A percentile compares a stretch with the other conserved stretches of the same genome.
These are phyloP conservation scores for Micrasema longulum DNA, from an alignment of 1,140 invertebrate genomes.

Conservation along the genomic window DNA sequence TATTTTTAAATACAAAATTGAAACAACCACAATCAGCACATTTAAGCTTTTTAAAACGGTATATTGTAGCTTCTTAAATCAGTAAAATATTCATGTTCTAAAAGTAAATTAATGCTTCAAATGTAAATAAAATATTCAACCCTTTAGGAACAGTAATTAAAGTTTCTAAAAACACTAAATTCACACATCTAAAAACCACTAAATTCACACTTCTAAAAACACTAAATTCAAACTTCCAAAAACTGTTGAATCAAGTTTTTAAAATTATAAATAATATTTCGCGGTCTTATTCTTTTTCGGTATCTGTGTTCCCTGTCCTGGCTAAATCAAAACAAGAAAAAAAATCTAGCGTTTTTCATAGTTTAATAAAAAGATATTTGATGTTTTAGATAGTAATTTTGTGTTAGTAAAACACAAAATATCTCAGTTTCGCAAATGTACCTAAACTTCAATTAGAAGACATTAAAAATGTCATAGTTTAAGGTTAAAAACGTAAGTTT, in stretches of 20 bases:
- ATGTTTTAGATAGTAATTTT: conserved; percentile 6
- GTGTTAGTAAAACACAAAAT: conserved; percentile 8
- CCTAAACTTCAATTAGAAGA: conserved; percentile 32
- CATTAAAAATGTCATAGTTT: conserved; percentile 12
- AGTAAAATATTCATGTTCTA: too few species aligned
- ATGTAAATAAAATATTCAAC: too few species aligned
- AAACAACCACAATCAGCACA: too few species aligned
- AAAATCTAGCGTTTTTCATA: too few species aligned
- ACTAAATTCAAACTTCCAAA: background rate
- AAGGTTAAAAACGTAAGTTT: conserved; percentile 6
- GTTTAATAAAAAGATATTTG: conserved; percentile 1
- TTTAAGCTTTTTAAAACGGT: too few species aligned
- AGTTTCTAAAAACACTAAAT: too few species aligned
- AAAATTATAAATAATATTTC: background rate
- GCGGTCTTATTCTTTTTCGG: background rate
- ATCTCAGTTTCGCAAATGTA: conserved; percentile 37
- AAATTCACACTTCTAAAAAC: too few species aligned
- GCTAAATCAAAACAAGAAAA: background rate
- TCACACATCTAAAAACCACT: too few species aligned
- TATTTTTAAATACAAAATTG: too few species aligned
- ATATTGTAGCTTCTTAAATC: too few species aligned
- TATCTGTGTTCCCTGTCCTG: background rate
- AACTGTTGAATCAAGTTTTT: background rate
- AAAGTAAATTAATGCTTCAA: too few species aligned
- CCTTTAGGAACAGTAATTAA: too few species aligned